A percentile compares a stretch with the other conserved stretches of the same genome.
phyloP scores from a whole-genome alignment of 2,797 vertebrate species.

The Hydrolagus colliei region DNA sequence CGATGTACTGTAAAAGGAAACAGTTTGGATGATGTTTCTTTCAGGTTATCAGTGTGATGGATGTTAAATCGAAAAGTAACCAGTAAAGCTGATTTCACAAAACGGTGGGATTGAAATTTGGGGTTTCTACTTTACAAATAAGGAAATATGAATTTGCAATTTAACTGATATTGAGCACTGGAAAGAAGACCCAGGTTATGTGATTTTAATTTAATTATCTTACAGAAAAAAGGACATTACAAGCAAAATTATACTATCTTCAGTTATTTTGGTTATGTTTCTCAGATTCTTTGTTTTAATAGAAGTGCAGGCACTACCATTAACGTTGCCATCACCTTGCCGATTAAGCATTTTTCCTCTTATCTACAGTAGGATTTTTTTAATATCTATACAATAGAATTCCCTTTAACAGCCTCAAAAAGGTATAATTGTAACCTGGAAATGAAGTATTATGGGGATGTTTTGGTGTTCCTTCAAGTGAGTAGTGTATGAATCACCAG shows the following conservation, averaged over 20 bases:
- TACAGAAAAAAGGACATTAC: slow-evolving; percentile 24
- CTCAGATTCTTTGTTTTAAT: too few relatives aligned
- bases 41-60: neutral
- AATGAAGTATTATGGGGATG: neutral
- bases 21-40: neutral
- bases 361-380: too few relatives aligned
- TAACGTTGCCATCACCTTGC: too few relatives aligned
- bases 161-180: neutral
- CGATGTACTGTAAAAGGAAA: too few relatives aligned
- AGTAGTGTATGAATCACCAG: neutral
- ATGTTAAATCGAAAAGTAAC: neutral
- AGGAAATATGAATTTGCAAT: slow-evolving; percentile 39
- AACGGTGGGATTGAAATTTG: neutral
- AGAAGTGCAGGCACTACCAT: too few relatives aligned
- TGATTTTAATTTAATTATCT: slow-evolving; percentile 29
- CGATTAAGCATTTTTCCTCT: too few relatives aligned
- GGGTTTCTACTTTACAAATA: neutral
- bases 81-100: neutral
- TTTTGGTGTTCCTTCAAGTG: neutral
- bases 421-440: neutral
- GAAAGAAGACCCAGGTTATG: neutral
- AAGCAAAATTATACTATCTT: slow-evolving; percentile 1
- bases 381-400: too few relatives aligned
- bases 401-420: too few relatives aligned
- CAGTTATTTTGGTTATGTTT: too few relatives aligned